phyloP scores from a whole-genome alignment of 2,888 invertebrate genomes.

The Napeogenes inachia region DNA sequence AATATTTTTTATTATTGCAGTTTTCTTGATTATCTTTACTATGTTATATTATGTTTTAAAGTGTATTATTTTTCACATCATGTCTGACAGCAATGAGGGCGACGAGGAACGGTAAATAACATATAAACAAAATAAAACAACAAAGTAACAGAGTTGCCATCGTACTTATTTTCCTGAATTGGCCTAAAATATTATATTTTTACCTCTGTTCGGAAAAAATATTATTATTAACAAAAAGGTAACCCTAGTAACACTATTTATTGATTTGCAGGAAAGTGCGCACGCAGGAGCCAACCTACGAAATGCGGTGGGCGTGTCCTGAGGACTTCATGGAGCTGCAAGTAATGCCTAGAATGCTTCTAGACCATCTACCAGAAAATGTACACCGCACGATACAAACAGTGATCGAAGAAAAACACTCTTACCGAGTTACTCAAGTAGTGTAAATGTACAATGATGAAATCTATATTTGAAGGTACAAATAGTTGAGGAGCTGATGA shows the following conservation, averaged over 20 bases:
- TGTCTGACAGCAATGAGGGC: conserved; percentile 64
- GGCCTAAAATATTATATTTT: too few species aligned
- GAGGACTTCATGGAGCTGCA: conserved; percentile 89
- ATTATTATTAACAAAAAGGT: too few species aligned
- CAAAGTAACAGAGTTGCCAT: neutral
- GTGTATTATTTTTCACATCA: conserved; percentile 35
- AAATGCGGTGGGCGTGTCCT: conserved; percentile 88
- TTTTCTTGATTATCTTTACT: too few species aligned
- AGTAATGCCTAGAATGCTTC: conserved; percentile 90
- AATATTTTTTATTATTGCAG: too few species aligned
- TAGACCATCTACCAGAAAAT: conserved; percentile 91
- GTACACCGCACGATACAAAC: conserved; percentile 83
- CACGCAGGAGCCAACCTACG: conserved; percentile 80
- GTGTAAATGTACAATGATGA: conserved; percentile 24
- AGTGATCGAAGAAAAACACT: conserved; percentile 75
- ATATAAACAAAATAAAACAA: neutral
- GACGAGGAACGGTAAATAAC: conserved; percentile 55
- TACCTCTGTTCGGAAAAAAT: too few species aligned
- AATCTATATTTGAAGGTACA: neutral
- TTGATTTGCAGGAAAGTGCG: conserved; percentile 74
- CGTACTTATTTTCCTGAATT: too few species aligned
- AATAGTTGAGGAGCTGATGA: neutral
- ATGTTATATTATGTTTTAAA: neutral
- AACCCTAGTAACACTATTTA: neutral
- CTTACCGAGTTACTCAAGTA: conserved; percentile 64